Evolutionary conservation across 2,113 vertebrate species (phyloP).

Genomic region (Herpailurus yagouaroundi): DNA sequence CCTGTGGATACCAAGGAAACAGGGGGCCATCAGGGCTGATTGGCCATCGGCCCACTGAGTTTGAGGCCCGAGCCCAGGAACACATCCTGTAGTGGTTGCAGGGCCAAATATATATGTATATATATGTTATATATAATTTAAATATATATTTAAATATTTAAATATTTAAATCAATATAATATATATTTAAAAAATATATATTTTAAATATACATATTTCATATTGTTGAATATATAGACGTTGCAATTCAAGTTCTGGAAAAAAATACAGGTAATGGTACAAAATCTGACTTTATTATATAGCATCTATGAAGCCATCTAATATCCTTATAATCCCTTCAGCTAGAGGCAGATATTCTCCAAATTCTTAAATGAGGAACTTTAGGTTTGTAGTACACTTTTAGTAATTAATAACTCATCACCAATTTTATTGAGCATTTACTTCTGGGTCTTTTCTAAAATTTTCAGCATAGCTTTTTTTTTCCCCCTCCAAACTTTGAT

Average conservation of each 20-base stretch:
- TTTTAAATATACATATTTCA: not conserved
- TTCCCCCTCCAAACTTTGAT: not conserved
- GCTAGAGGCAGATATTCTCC: not conserved
- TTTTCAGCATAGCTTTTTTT: not conserved
- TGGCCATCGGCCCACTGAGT: not conserved
- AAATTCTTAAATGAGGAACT: not conserved
- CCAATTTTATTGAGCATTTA: not conserved
- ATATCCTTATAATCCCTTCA: not conserved
- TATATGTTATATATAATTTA: too few relatives aligned
- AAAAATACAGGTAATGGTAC: not conserved
- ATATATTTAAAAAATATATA: too few relatives aligned
- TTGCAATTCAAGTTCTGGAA: not conserved
- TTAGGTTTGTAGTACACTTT: not conserved
- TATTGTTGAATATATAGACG: not conserved
- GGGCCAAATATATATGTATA: not conserved
- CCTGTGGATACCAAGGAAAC: not conserved
- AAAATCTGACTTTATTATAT: not conserved
- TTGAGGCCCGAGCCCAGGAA: not conserved
- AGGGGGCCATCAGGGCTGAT: not conserved
- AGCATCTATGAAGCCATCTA: not conserved
- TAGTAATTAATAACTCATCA: not conserved
- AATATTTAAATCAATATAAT: too few relatives aligned
- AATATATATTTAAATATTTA: too few relatives aligned
- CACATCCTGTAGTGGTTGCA: not conserved
- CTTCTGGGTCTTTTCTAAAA: constrained; percentile 39